Conservation (phyloP, 35 echinoderm and acorn worm genomes). For the Heliocidaris tuberculata region DNA sequence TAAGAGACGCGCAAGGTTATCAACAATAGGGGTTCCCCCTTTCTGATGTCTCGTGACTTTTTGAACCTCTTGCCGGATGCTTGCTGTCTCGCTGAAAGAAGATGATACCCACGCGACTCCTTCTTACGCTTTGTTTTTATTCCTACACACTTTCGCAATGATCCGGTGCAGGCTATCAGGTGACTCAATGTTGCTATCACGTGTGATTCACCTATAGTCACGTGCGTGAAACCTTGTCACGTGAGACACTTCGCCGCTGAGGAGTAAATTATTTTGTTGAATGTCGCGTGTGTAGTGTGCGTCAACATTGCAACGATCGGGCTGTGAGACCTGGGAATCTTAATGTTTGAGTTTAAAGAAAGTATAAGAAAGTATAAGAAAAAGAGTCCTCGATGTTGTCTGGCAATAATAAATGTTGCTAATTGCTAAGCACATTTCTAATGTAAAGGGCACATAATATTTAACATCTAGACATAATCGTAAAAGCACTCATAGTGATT, state of each 20-base stretch:
- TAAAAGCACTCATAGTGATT: too few relatives aligned
- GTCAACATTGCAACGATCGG: too few relatives aligned
- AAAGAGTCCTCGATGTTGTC: too few relatives aligned
- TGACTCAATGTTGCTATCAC: neutral
- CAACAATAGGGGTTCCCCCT: neutral
- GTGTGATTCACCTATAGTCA: neutral
- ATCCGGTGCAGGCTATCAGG: neutral
- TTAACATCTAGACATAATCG: too few relatives aligned
- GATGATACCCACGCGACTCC: neutral
- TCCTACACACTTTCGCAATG: neutral
- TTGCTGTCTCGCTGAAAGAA: neutral
- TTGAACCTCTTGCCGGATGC: conserved; percentile 7
- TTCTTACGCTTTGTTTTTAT: neutral
- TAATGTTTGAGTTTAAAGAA: too few relatives aligned
- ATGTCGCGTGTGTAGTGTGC: too few relatives aligned
- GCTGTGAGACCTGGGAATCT: too few relatives aligned
- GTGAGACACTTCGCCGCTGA: neutral
- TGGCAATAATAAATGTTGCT: too few relatives aligned
- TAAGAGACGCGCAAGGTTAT: neutral
- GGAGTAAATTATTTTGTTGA: too few relatives aligned
- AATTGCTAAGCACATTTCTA: too few relatives aligned
- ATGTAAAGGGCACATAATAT: too few relatives aligned
- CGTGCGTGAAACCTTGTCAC: neutral
- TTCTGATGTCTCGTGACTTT: neutral
- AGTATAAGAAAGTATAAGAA: too few relatives aligned